Evolutionary conservation across 2,888 invertebrate species (phyloP), one percentile per base, ranked within the genome.

Genomic region (Pachycephus smyrnensis): DNA sequence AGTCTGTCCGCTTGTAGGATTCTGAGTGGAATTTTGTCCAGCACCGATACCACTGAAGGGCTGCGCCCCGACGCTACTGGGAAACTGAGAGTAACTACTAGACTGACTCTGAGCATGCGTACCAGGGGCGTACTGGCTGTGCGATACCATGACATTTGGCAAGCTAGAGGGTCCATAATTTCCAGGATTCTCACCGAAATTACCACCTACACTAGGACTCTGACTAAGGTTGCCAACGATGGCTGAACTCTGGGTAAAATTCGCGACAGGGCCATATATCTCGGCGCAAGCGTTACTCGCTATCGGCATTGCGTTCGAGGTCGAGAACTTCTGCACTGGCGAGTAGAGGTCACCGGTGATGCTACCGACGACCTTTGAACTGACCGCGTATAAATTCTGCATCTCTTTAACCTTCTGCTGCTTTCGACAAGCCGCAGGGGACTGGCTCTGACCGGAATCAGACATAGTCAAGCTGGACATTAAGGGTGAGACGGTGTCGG

Each of bases 221-320:
- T 91, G 91, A 73, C 89, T 89, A n/a, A 91, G 86, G 81, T 89
- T 91, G 73, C 89, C 88, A 32, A 90, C 89, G 77, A 91, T 91
- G 3, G 90, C 90, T 6, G 91, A 91, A 76, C 90, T 91, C 75
- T 91, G 91, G 1, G 90, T 89, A 80, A 91, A 91, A 82, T 89
- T 90, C 15, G 90, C 86, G 11, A 91, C 91, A 15, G 91, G 91
- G 12, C 89, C 91, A 77, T 91, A 91, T 79, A 91, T 91, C 75
- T 91, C 91, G 73, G 82, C 86, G 77, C 84, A 85, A 11, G 79
- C 69, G 80, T 78, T 33, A 23, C 71, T 33, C 12, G 33, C 71
- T 12, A 80, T 77, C 68, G 81, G 82, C 74, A 81, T 35, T 78
- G 83, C 73, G 9, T 75, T 73, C 6, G 83, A 80, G 36, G 86